A percentile compares a stretch with the other conserved stretches of the same genome.
phyloP scores from a whole-genome alignment of 1,140 invertebrate species.

The Nasonia vitripennis region DNA sequence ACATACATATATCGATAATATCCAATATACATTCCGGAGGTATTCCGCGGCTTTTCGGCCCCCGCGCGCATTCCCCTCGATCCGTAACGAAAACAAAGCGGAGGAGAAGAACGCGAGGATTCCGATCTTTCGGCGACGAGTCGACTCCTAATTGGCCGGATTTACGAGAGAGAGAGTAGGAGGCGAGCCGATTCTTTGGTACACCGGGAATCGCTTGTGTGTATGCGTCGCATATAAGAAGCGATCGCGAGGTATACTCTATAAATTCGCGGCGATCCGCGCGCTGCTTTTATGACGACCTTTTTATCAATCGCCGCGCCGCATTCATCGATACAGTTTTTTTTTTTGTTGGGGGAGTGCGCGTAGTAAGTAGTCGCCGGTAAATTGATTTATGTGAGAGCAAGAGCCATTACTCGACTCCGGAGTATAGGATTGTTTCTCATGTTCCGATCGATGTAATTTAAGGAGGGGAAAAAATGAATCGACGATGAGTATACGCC shows the following conservation, averaged over 20 bases:
- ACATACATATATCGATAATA: constrained; percentile 66
- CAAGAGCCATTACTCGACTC: constrained; percentile 32
- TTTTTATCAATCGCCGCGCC: constrained; percentile 26
- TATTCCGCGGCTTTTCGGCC: constrained; percentile 52
- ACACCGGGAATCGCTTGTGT: neutral
- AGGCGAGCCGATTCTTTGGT: constrained; percentile 58
- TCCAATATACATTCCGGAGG: constrained; percentile 67
- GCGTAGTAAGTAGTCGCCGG: neutral
- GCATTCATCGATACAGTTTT: neutral
- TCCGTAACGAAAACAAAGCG: neutral
- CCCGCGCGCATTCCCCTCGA: constrained; percentile 15
- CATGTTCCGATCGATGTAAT: constrained; percentile 44
- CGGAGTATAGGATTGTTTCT: constrained; percentile 15
- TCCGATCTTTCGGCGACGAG: constrained; percentile 57
- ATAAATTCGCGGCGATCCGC: constrained; percentile 33
- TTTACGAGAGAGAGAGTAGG: constrained; percentile 61
- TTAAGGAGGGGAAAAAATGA: constrained; percentile 41
- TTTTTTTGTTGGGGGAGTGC: constrained; percentile 27
- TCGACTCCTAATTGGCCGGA: constrained; percentile 65
- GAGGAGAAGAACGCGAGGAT: constrained; percentile 46
- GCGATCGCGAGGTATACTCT: constrained; percentile 37
- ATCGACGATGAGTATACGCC: neutral
- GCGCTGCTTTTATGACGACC: constrained; percentile 35
- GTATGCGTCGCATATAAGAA: neutral
- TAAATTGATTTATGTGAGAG: constrained; percentile 52